These are phyloP conservation scores for Oxycera nigricornis DNA, from an alignment of 2,888 invertebrate genomes.

Conservation along the genomic window DNA sequence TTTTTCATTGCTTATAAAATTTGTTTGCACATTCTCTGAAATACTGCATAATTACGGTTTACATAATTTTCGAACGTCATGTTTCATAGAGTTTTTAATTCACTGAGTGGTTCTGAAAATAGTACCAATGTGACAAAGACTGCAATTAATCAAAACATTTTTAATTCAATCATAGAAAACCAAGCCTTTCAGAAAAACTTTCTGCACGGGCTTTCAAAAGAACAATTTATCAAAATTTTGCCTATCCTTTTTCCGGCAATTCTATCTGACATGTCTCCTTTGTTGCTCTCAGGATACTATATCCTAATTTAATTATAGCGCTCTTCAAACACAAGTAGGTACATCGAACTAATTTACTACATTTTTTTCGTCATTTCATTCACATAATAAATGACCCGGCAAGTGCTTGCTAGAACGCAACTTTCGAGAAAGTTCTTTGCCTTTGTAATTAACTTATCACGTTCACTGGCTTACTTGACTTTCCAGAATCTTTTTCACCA, in stretches of 20 bases:
- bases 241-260: neutral
- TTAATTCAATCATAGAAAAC: too few relatives aligned
- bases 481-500: neutral
- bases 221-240: constrained; percentile 7
- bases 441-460: constrained; percentile 45
- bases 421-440: constrained; percentile 34
- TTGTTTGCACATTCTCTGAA: too few relatives aligned
- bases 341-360: constrained; percentile 28
- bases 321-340: constrained; percentile 10
- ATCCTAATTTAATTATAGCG: constrained; percentile 27
- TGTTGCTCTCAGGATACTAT: constrained; percentile 20
- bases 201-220: neutral
- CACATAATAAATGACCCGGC: constrained; percentile 43
- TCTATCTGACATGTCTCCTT: constrained; percentile 7
- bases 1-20: too few relatives aligned
- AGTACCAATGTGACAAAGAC: too few relatives aligned
- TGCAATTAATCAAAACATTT: too few relatives aligned
- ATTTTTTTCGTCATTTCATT: constrained; percentile 23
- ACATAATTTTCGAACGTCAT: too few relatives aligned
- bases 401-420: constrained; percentile 5
- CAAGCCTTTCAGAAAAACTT: too few relatives aligned
- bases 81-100: too few relatives aligned
- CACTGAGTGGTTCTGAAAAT: too few relatives aligned
- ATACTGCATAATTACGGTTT: too few relatives aligned
- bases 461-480: constrained; percentile 31